These are phyloP conservation scores for Benitochromis conjunctus DNA, from an alignment of 2,113 vertebrate species.

Conservation along the genomic window DNA sequence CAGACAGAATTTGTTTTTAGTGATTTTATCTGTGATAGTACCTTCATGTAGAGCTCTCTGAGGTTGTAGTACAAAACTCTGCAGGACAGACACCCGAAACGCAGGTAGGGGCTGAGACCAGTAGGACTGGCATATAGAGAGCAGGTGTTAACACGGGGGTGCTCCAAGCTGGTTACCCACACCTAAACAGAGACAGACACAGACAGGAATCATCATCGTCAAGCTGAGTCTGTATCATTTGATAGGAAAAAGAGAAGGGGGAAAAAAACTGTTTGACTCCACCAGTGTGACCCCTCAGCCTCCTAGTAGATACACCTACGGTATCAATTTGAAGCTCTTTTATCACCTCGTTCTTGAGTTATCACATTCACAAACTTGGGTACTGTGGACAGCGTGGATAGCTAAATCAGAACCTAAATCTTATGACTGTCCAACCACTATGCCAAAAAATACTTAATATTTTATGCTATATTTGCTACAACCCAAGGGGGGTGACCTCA, in stretches of 20 bases:
- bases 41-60: constrained; percentile 94
- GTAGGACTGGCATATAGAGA: constrained; percentile 90
- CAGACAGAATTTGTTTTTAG: neutral
- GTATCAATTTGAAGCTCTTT: neutral
- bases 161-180: constrained; percentile 90
- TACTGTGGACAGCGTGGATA: too few species aligned
- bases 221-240: neutral
- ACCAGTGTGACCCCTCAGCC: neutral
- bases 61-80: constrained; percentile 91
- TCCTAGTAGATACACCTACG: neutral
- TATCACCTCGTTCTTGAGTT: neutral
- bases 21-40: constrained; percentile 30
- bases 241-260: neutral
- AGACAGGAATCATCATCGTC: neutral
- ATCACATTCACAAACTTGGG: neutral
- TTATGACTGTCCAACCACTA: neutral
- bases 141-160: constrained; percentile 83
- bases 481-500: neutral
- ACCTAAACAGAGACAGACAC: constrained; percentile 69
- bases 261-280: accelerated
- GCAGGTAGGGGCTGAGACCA: constrained; percentile 93
- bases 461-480: neutral
- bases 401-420: neutral
- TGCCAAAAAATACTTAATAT: neutral
- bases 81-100: constrained; percentile 93